Evolutionary conservation across 2,797 vertebrate species (phyloP).

Genomic region (Myotis daubentonii): DNA sequence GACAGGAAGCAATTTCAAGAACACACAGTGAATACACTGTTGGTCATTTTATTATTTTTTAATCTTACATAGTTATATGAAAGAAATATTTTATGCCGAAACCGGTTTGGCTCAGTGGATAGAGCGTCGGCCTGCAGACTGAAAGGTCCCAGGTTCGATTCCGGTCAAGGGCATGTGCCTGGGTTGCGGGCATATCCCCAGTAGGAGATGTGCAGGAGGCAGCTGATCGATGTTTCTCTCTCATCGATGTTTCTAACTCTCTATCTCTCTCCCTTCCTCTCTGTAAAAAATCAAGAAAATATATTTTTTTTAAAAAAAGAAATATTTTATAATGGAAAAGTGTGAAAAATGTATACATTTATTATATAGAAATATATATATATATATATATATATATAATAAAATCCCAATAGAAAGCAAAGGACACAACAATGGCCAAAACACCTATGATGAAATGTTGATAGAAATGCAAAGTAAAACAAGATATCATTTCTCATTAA

Average conservation of each 20-base stretch:
- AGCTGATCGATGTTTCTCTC: too few species aligned
- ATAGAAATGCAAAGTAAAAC: slow-evolving; percentile 53
- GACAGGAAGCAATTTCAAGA: slow-evolving; percentile 38
- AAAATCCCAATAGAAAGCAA: slow-evolving; percentile 47
- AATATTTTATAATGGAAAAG: slow-evolving; percentile 49
- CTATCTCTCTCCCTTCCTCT: too few species aligned
- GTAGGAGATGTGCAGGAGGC: too few species aligned
- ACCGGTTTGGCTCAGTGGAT: too few species aligned
- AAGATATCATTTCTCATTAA: slow-evolving; percentile 33
- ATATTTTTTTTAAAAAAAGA: too few species aligned
- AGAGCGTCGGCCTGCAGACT: too few species aligned
- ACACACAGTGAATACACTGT: background rate
- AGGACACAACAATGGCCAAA: slow-evolving; percentile 33
- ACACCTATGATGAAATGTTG: slow-evolving; percentile 9
- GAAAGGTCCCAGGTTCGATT: too few species aligned
- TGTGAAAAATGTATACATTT: slow-evolving; percentile 24
- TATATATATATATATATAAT: background rate
- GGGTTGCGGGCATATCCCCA: too few species aligned
- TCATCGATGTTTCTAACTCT: too few species aligned
- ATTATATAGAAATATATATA: slow-evolving; percentile 20
- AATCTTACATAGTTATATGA: slow-evolving; percentile 30
- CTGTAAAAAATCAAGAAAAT: too few species aligned
- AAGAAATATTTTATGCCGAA: slow-evolving; percentile 45
- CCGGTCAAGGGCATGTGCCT: too few species aligned
- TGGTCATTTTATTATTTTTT: background rate